Evolutionary conservation across 1,140 invertebrate genomes (phyloP), one percentile per base, ranked within the genome.

Genomic region (Scylla paramamosain): DNA sequence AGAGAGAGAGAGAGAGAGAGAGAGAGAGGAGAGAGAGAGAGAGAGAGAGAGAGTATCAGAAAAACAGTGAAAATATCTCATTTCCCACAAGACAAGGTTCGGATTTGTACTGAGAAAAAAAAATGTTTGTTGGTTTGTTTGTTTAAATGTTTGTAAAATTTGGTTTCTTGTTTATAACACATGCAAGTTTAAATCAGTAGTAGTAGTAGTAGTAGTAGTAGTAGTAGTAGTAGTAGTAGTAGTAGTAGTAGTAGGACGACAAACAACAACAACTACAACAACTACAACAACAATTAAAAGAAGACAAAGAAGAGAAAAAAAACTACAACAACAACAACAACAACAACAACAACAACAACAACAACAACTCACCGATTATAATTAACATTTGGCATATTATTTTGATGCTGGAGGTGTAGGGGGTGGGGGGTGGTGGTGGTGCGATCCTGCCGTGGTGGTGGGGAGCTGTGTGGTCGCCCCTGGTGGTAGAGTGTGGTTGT

Each of bases 21-120:
- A 88, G 84, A 87, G 84, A 87, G 84, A 87, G 84, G 39, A 0
- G 28, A 31, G 28, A 31, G 86, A 88, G 46, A 52, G 46, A 52
- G 89, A 91, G 89, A 91, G 89, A 91, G 89, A 91, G 86, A 88
- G 31, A 86, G 29, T 8, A 28, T 6, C 20, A 87, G 86, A 87
- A 28, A 87, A 28, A 87, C 20, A 32, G 88, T 39, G 88, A 45
- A 32, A 90, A 32, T 77, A 77, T n/a, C 1, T 77, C 67, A 0
- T 77, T n/a, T 14, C 67, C n/a, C 67, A 77, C 67, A 14, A 77
- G n/a, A n/a, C n/a, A n/a, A n/a, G n/a, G n/a, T n/a, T n/a, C n/a
- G n/a, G n/a, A n/a, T n/a, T n/a, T n/a, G n/a, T n/a, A n/a, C n/a
- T n/a, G n/a, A n/a, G n/a, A 39, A 39, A 39, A 39, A 39, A 39